Base-by-base conservation (phyloP, 2,888 invertebrate species). In the Erebia ligea region DNA sequence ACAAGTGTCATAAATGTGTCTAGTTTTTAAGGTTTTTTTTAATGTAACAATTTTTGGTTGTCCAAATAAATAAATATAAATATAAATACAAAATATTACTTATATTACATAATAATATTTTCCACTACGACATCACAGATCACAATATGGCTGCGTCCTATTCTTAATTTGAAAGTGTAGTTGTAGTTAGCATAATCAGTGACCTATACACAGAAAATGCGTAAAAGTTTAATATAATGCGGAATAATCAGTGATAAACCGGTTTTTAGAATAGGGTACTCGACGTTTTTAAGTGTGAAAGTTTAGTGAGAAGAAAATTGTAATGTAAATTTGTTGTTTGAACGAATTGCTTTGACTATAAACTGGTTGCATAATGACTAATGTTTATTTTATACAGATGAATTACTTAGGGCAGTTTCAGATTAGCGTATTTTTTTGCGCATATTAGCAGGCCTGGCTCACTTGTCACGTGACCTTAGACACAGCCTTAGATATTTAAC, bases 271-370 rank as follows among this genome's bases (percentile, higher is more conserved):
- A 21, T 56, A 56, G n/a, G n/a, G n/a, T n/a, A n/a, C 56, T 21
- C 56, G 4, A 21, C 56, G 56, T 21, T 56, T 56, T 58, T n/a
- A 25, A 57, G 34, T 34, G 57, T 58, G 34, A 58, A 58, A 58
- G 57, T 58, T 58, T 34, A 34, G 57, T 34, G 57, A 58, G 25
- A 58, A 34, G 25, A 25, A 58, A 58, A 58, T 58, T 58, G 34
- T 58, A 25, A 34, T 58, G 34, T 58, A 58, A 15, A 58, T 15
- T 15, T 34, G 34, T 34, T 34, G 57, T 58, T 58, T 34, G 25
- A 34, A 58, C 57, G 34, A 58, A 58, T 58, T 58, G 57, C 57
- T n/a, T 34, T n/a, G 57, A 58, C 34, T 58, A 58, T 34, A 58
- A 58, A 58, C 34, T 25, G 57, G 34, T 25, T 58, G 25, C 57